A percentile compares a stretch with the other conserved stretches of the same genome.
phyloP scores from a whole-genome alignment of 2,888 invertebrate species.

The Phortica magna region DNA sequence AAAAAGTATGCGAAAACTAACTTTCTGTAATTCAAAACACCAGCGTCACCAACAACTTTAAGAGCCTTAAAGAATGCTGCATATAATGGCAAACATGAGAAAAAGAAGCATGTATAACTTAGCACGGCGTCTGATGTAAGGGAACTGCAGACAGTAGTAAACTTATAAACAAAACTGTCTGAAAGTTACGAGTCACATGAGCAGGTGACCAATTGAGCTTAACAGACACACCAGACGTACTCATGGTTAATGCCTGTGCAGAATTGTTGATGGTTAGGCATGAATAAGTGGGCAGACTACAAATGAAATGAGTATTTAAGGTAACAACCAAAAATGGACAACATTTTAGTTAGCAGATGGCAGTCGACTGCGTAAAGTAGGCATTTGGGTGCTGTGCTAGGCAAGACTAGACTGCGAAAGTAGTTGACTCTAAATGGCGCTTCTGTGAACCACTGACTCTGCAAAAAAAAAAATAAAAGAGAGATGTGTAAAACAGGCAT shows the following conservation, averaged over 20 bases:
- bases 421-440: no score
- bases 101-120: no score
- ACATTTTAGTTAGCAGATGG: no score
- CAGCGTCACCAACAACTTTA: background rate
- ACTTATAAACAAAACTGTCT: background rate
- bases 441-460: no score
- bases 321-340: no score
- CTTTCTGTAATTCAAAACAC: conserved; percentile 8
- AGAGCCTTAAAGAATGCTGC: background rate
- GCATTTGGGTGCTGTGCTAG: no score
- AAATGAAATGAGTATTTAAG: no score
- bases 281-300: no score
- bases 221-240: background rate
- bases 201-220: background rate
- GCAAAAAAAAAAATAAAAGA: no score
- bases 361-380: no score
- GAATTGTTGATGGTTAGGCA: background rate
- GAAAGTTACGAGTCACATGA: background rate
- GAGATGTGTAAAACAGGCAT: no score
- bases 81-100: conserved; percentile 7
- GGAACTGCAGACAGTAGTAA: background rate
- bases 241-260: background rate
- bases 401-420: no score
- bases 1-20: background rate
- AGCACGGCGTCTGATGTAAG: background rate